Conservation (phyloP, 2,113 vertebrate species). For the Erpornis zantholeuca region DNA sequence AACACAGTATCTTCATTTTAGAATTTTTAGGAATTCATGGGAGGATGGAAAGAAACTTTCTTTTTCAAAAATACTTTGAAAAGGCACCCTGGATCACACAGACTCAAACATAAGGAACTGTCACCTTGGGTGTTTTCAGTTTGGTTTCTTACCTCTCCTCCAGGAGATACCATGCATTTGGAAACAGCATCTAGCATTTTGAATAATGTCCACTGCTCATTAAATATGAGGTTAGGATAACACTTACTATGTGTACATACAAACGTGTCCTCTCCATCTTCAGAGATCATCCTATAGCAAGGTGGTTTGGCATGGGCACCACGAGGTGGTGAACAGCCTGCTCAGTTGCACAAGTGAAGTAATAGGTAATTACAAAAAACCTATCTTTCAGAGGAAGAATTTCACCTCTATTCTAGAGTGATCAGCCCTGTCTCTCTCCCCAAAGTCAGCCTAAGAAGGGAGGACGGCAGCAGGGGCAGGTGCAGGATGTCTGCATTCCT, state of each 20-base stretch:
- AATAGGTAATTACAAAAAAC: not conserved
- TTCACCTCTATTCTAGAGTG: not conserved
- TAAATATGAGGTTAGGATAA: not conserved
- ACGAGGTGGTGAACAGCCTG: not conserved
- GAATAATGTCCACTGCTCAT: not conserved
- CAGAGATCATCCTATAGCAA: not conserved
- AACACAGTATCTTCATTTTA: not conserved
- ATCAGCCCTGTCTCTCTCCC: not conserved
- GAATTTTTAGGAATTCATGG: not conserved
- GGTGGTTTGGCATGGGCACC: not conserved
- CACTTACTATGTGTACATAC: not conserved
- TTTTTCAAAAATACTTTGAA: not conserved
- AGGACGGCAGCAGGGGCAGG: not conserved
- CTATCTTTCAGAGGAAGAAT: not conserved
- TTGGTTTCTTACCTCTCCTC: not conserved
- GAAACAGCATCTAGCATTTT: not conserved
- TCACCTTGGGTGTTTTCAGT: not conserved
- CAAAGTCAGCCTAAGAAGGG: not conserved
- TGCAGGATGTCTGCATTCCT: not conserved
- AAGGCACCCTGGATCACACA: not conserved
- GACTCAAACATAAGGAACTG: not conserved
- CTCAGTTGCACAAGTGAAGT: not conserved
- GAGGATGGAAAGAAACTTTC: not conserved
- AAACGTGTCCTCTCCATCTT: not conserved
- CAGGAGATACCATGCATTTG: not conserved